Percentiles rank a stretch among this genome's conserved stretches.
phyloP scores from a whole-genome alignment of 2,888 invertebrate genomes.

The Erebia aethiops region DNA sequence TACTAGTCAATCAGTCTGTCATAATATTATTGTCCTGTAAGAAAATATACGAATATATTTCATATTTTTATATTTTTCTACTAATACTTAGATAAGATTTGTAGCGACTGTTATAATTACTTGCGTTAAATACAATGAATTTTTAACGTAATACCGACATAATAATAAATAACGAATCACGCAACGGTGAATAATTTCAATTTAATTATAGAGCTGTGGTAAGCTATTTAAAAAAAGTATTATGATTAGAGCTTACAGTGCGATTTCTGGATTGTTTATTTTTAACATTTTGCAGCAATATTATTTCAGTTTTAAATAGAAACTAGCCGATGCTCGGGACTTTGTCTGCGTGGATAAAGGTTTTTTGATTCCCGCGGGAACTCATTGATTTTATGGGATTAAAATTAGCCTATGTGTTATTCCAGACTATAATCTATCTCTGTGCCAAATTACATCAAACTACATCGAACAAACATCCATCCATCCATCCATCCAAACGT shows the following conservation, averaged over 20 bases:
- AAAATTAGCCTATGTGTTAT: too few species aligned
- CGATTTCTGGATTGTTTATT: not conserved
- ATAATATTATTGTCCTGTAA: not conserved
- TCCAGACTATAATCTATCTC: too few species aligned
- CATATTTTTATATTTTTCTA: not conserved
- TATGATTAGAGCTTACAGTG: conserved; percentile 8
- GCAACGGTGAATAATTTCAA: conserved; percentile 14
- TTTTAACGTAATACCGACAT: conserved; percentile 4
- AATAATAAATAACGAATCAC: not conserved
- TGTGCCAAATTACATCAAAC: too few species aligned
- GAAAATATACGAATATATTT: not conserved
- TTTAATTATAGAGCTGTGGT: conserved; percentile 11
- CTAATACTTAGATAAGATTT: not conserved
- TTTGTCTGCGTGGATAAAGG: too few species aligned
- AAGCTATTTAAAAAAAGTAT: not conserved
- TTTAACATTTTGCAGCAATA: not conserved
- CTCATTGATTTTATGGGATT: too few species aligned
- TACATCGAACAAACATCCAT: too few species aligned
- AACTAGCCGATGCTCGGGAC: too few species aligned
- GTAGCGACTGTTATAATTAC: not conserved
- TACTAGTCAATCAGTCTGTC: not conserved
- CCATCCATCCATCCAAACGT: too few species aligned
- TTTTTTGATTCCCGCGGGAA: too few species aligned
- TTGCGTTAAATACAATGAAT: not conserved
- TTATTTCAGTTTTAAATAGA: not conserved